These are phyloP conservation scores for Pristionchus exspectatus DNA, from an alignment of 2,888 invertebrate species.

Conservation along the genomic window DNA sequence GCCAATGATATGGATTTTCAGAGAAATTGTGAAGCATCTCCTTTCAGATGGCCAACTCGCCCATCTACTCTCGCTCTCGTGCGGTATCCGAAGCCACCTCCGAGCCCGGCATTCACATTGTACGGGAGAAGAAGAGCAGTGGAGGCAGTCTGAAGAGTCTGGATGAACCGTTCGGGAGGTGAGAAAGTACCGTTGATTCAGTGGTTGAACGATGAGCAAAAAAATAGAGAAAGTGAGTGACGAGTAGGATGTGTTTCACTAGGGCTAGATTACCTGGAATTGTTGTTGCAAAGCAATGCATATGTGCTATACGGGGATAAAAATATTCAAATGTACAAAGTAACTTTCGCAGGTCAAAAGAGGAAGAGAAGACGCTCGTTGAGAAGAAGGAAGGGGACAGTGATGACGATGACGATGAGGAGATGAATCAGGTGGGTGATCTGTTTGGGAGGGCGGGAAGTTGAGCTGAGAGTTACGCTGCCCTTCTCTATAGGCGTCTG, in stretches of 20 bases:
- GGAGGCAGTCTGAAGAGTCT: constrained; percentile 37
- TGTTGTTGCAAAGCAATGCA: too few species aligned
- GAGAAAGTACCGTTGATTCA: not conserved
- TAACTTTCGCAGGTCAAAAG: not conserved
- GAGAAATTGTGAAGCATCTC: not conserved
- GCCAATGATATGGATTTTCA: not conserved
- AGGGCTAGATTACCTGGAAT: too few species aligned
- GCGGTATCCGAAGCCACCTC: constrained; percentile 42
- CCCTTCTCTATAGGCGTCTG: too few species aligned
- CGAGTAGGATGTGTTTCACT: too few species aligned
- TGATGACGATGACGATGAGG: constrained; percentile 13
- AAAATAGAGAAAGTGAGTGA: too few species aligned
- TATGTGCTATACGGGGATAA: too few species aligned
- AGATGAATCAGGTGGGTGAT: constrained; percentile 25
- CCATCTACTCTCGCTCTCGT: constrained; percentile 10
- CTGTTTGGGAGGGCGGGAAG: too few species aligned
- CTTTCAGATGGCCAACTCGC: not conserved
- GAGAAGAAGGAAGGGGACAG: not conserved
- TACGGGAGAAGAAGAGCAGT: constrained; percentile 43
- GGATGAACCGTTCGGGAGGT: not conserved
- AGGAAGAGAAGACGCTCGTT: not conserved
- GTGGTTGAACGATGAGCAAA: too few species aligned
- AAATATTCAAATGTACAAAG: too few species aligned
- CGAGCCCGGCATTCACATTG: not conserved
- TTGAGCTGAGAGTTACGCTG: too few species aligned